Evolutionary conservation across 2,113 vertebrate species (phyloP).

Genomic region (Terrapene triunguis): DNA sequence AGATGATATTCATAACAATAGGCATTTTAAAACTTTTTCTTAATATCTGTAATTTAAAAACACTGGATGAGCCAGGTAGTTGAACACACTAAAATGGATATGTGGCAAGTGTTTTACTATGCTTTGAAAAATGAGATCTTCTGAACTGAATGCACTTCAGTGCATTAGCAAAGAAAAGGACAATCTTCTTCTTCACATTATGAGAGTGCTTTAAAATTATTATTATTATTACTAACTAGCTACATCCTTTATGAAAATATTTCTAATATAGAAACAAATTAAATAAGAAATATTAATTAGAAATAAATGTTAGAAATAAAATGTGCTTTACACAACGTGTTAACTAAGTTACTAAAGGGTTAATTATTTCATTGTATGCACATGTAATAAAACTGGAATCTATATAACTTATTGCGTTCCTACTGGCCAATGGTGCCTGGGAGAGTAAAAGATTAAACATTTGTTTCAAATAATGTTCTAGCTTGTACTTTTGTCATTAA

Average conservation of each 20-base stretch:
- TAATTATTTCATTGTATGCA: not conserved
- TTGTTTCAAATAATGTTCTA: not conserved
- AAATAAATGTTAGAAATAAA: not conserved
- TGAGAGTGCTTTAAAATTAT: not conserved
- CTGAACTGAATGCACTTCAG: not conserved
- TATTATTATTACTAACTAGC: not conserved
- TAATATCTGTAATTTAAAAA: not conserved
- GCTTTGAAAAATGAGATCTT: not conserved
- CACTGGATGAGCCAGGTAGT: not conserved
- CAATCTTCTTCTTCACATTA: not conserved
- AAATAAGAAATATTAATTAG: not conserved
- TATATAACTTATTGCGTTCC: not conserved
- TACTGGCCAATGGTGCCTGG: not conserved
- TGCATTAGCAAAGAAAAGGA: not conserved
- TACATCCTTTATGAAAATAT: not conserved
- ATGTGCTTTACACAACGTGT: rapidly evolving
- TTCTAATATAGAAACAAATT: not conserved
- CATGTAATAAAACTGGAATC: not conserved
- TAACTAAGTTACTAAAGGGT: not conserved
- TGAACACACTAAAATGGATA: not conserved
- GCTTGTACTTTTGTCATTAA: not conserved
- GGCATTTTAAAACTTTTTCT: not conserved
- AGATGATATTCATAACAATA: not conserved
- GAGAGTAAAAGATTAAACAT: rapidly evolving
- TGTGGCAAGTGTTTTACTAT: not conserved